Evolutionary conservation across 2,797 vertebrate genomes (phyloP).

Genomic region (Synanceia verrucosa): DNA sequence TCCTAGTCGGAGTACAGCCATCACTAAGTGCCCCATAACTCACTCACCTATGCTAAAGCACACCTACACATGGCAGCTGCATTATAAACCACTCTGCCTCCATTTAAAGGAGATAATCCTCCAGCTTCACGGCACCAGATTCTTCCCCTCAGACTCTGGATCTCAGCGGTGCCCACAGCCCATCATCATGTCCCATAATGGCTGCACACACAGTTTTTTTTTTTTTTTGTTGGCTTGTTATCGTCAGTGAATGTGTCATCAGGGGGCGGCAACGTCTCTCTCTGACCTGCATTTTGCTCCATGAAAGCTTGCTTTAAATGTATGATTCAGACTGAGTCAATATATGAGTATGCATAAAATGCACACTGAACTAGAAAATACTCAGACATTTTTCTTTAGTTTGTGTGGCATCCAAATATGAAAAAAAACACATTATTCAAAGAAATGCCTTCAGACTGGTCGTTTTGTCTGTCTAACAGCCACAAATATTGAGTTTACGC

Average conservation of each 20-base stretch:
- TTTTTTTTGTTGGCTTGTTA: constrained; percentile 50
- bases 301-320: constrained; percentile 29
- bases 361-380: background rate
- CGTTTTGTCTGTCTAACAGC: background rate
- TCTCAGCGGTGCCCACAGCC: constrained; percentile 64
- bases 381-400: background rate
- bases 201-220: constrained; percentile 59
- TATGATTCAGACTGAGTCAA: constrained; percentile 56
- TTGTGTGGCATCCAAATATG: background rate
- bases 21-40: constrained; percentile 16
- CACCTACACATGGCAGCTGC: constrained; percentile 61
- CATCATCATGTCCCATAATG: constrained; percentile 63
- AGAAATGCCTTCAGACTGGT: background rate
- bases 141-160: constrained; percentile 35
- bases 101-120: constrained; percentile 54
- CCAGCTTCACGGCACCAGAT: constrained; percentile 30
- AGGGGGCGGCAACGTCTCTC: constrained; percentile 38
- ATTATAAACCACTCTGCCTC: constrained; percentile 26
- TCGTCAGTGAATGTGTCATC: constrained; percentile 57
- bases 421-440: too few relatives aligned
- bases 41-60: constrained; percentile 60
- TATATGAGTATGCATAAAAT: constrained; percentile 35
- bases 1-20: background rate
- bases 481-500: background rate
- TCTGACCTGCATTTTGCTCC: constrained; percentile 47